phyloP scores from a whole-genome alignment of 2,888 invertebrate genomes.

The Griposia aprilina region DNA sequence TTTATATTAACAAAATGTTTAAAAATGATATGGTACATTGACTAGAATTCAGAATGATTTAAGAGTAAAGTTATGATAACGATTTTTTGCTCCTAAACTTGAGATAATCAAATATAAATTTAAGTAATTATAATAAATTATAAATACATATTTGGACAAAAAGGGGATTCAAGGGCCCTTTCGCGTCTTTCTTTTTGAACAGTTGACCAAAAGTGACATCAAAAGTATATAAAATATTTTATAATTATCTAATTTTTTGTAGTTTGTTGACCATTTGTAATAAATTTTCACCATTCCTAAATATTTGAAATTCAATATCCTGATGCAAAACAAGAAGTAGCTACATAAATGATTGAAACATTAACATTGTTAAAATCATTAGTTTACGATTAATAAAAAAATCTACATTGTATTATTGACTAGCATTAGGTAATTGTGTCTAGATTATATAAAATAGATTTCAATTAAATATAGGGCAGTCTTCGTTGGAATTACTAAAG shows the following conservation, averaged over 20 bases:
- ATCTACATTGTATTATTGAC: conserved; percentile 80
- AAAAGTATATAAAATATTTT: not conserved
- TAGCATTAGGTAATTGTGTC: conserved; percentile 87
- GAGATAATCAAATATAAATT: conserved; percentile 29
- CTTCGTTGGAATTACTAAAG: conserved; percentile 90
- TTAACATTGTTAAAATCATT: conserved; percentile 58
- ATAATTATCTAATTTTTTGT: conserved; percentile 9
- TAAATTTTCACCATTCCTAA: conserved; percentile 30
- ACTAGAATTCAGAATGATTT: conserved; percentile 82
- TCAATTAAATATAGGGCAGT: conserved; percentile 90
- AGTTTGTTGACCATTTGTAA: conserved; percentile 13
- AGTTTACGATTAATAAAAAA: conserved; percentile 74
- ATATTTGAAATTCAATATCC: conserved; percentile 34
- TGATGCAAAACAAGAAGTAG: conserved; percentile 38
- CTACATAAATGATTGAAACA: conserved; percentile 42
- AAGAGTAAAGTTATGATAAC: conserved; percentile 63
- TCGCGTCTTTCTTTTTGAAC: conserved; percentile 15
- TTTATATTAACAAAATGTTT: conserved; percentile 83
- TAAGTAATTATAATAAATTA: conserved; percentile 27
- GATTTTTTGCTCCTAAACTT: conserved; percentile 63
- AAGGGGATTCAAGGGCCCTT: conserved; percentile 11
- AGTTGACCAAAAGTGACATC: conserved; percentile 42
- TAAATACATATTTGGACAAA: conserved; percentile 16
- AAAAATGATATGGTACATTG: conserved; percentile 90
- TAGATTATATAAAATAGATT: conserved; percentile 90